Base-by-base conservation (phyloP, 2,797 vertebrate species). In the Saxicola maurus region DNA sequence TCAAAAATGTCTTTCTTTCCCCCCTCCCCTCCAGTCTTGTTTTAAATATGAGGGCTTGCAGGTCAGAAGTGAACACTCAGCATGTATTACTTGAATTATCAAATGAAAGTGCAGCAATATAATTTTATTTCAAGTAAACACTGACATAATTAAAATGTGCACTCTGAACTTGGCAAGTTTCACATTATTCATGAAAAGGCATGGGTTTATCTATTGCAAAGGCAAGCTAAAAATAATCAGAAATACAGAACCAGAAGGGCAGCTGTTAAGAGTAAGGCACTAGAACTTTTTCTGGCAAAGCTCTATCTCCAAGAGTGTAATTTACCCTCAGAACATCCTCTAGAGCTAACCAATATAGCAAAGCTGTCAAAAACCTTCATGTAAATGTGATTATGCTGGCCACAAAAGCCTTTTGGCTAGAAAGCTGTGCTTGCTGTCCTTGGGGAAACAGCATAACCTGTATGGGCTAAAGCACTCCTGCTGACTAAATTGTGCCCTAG, bases 71-170 rank as follows among this genome's bases (percentile, higher is more conserved):
- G 92, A 91, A 95, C 46, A 82, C 61, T 78, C 91, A 87, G 71
- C 2, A 28, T 86, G 69, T 91, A 87, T 90, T 94, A 87, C 89
- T 80, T 83, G 83, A 94, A 85, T 94, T 92, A 94, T 89, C 81
- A 95, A 89, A 94, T 77, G 69, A 82, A 95, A 83, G 20, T 69
- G 33, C 78, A 93, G 42, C 28, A 80, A 75, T 93, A 85, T 83
- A 8, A 86, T 84, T 95, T 93, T 95, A 78, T 83, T 91, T 94
- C 18, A 15, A 74, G 89, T 56, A 95, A 92, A 76, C 38, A 71
- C 60, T 48, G 73, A 89, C 79, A 95, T 95, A 95, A 96, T 96
- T 96, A 96, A 94, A 95, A 94, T 49, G 38, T 82, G 71, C 74
- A 68, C 83, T 81, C 64, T 43, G 60, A 91, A 88, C 94, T 83